Conservation (phyloP, 2,797 vertebrate species). For the Ptychadena robeensis region DNA sequence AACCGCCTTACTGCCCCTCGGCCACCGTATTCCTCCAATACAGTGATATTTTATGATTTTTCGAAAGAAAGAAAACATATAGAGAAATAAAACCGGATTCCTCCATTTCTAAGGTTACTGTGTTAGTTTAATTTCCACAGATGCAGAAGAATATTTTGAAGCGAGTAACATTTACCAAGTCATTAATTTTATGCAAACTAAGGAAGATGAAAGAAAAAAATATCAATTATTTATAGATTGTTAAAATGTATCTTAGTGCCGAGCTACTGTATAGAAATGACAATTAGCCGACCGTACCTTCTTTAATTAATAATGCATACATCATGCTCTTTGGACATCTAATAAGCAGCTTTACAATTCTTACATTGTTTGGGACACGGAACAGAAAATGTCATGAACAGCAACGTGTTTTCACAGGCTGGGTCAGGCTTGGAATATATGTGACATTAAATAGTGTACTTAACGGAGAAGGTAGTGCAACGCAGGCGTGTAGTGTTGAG, state of each 20-base stretch:
- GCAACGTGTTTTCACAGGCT: slow-evolving; percentile 21
- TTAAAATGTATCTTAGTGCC: slow-evolving; percentile 92
- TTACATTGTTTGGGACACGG: slow-evolving; percentile 76
- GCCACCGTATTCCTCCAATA: too few relatives aligned
- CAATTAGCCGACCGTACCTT: slow-evolving; percentile 92
- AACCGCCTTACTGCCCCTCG: background rate
- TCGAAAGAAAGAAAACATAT: background rate
- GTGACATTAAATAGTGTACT: slow-evolving; percentile 17
- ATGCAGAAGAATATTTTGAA: slow-evolving; percentile 88
- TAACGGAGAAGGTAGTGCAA: background rate
- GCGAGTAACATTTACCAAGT: slow-evolving; percentile 97
- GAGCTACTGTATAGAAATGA: slow-evolving; percentile 86
- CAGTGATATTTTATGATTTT: background rate
- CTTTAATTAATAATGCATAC: slow-evolving; percentile 96
- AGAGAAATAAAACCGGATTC: slow-evolving; percentile 1
- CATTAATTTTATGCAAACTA: slow-evolving; percentile 99
- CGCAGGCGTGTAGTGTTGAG: background rate
- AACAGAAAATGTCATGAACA: slow-evolving; percentile 69
- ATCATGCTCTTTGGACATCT: slow-evolving; percentile 83
- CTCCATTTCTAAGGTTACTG: slow-evolving; percentile 80
- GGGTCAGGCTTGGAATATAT: background rate
- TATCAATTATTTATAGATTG: slow-evolving; percentile 99
- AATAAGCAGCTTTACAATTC: slow-evolving; percentile 79
- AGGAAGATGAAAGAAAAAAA: slow-evolving; percentile 96
- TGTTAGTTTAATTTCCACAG: slow-evolving; percentile 84